A percentile compares a stretch with the other conserved stretches of the same genome.
phyloP scores from a whole-genome alignment of 2,113 vertebrate species.

The Marmota monax region DNA sequence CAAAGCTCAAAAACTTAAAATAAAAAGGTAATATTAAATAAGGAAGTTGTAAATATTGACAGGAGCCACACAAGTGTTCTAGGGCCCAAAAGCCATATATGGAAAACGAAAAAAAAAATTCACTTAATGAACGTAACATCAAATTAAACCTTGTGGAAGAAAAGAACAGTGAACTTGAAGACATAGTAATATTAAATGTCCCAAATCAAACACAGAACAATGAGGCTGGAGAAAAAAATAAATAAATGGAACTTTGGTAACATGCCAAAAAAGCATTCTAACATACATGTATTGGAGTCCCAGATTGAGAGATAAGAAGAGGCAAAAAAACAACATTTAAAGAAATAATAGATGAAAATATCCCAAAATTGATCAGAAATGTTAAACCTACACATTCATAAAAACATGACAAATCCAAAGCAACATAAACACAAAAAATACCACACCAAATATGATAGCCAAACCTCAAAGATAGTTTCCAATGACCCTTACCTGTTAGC shows the following conservation, averaged over 20 bases:
- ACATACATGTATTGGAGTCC: not conserved
- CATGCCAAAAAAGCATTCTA: not conserved
- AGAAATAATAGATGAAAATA: not conserved
- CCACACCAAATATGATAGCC: not conserved
- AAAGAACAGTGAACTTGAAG: not conserved
- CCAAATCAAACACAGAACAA: slow-evolving; percentile 5
- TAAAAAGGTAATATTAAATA: not conserved
- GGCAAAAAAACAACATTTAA: not conserved
- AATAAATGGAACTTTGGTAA: not conserved
- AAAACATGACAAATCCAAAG: not conserved
- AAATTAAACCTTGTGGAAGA: not conserved
- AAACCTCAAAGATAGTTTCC: not conserved
- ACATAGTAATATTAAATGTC: not conserved
- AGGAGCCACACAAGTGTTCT: not conserved
- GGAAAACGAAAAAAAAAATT: not conserved
- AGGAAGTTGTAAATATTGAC: not conserved
- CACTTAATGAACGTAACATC: not conserved
- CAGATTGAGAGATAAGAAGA: not conserved
- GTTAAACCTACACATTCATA: not conserved
- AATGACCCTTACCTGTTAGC: not conserved
- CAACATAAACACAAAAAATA: not conserved
- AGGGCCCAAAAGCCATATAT: not conserved
- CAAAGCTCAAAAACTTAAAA: slow-evolving; percentile 28
- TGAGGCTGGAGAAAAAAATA: not conserved
- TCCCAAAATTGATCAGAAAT: not conserved